Evolutionary conservation across 2,888 invertebrate genomes (phyloP).

Genomic region (Apodemia duryi): DNA sequence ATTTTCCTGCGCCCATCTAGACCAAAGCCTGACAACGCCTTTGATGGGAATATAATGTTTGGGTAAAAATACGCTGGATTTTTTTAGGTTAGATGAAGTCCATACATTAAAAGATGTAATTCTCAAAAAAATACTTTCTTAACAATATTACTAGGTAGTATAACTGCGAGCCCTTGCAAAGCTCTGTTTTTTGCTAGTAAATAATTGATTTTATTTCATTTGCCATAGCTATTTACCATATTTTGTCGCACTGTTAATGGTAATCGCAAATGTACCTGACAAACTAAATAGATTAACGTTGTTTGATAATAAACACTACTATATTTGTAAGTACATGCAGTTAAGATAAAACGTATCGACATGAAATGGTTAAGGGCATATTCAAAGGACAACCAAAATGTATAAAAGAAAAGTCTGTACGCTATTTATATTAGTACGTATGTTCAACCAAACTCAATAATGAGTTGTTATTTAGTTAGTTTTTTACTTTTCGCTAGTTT

Average conservation of each 20-base stretch:
- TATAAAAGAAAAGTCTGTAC: constrained; percentile 25
- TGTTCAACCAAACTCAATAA: constrained; percentile 20
- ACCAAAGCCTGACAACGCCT: no score
- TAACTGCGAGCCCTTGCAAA: no score
- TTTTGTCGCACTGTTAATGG: neutral
- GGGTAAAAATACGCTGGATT: no score
- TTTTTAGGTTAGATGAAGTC: no score
- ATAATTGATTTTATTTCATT: no score
- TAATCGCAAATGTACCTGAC: neutral
- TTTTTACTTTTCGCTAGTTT: constrained; percentile 21
- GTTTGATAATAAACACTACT: constrained; percentile 13
- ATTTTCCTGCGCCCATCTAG: no score
- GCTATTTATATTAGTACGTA: neutral
- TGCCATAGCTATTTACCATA: no score
- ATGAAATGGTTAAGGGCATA: constrained; percentile 18
- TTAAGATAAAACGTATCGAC: constrained; percentile 9
- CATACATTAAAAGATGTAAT: no score
- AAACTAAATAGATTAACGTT: constrained; percentile 6
- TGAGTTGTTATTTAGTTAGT: constrained; percentile 22
- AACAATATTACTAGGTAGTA: no score
- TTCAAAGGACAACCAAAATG: constrained; percentile 22
- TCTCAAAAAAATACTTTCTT: no score
- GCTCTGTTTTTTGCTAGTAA: no score
- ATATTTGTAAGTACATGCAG: neutral
- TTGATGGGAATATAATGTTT: no score